Percentiles rank a stretch among this genome's conserved stretches.
phyloP scores from a whole-genome alignment of 2,113 vertebrate species.

The Mormyrus iriodes region DNA sequence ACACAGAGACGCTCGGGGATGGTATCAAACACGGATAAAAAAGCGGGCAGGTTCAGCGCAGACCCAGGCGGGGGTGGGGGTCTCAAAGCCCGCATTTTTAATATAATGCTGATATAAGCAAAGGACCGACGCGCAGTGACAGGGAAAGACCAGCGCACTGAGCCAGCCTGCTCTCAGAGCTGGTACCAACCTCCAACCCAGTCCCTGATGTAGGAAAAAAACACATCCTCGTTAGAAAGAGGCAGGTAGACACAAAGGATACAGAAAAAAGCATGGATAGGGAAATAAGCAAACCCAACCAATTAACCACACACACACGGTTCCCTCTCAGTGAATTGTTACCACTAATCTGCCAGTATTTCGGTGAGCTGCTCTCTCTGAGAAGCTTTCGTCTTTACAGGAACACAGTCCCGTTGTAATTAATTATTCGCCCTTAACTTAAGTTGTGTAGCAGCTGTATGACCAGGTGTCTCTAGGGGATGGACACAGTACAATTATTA shows the following conservation, averaged over 20 bases:
- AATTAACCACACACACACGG: not conserved
- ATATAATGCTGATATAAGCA: slow-evolving; percentile 13
- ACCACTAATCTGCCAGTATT: not conserved
- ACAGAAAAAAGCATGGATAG: not conserved
- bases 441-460: not conserved
- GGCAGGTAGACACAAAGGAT: not conserved
- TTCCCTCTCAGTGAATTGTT: not conserved
- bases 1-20: not conserved
- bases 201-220: not conserved
- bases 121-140: not conserved
- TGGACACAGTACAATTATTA: too few relatives aligned
- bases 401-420: not conserved
- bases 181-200: not conserved
- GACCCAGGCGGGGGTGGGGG: not conserved
- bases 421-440: not conserved
- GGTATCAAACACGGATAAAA: not conserved
- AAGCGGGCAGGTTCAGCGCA: not conserved
- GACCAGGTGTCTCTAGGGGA: not conserved
- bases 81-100: not conserved
- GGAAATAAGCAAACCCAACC: not conserved
- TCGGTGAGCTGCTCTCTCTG: not conserved
- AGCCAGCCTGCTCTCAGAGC: not conserved
- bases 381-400: not conserved
- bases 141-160: not conserved
- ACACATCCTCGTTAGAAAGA: not conserved